These are phyloP conservation scores for Ia io DNA, from an alignment of 2,113 vertebrate species.

Conservation along the genomic window DNA sequence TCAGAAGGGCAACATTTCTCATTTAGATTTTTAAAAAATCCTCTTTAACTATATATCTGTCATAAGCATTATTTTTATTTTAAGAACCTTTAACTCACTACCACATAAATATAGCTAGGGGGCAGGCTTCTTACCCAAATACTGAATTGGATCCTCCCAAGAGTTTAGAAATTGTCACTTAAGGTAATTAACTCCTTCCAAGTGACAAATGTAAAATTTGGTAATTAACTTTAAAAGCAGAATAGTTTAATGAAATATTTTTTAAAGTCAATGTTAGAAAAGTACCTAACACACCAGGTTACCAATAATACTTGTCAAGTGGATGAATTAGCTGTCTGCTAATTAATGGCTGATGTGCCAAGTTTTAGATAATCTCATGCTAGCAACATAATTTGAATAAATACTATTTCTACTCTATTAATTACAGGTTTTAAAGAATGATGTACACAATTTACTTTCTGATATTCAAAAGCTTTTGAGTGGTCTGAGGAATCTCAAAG, in stretches of 20 bases:
- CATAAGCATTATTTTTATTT: neutral
- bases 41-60: neutral
- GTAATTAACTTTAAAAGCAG: slow-evolving; percentile 33
- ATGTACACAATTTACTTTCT: neutral
- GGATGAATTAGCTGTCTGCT: neutral
- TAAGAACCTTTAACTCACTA: neutral
- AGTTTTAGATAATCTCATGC: neutral
- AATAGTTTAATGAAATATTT: slow-evolving; percentile 32
- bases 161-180: neutral
- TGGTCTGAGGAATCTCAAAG: neutral
- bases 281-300: neutral
- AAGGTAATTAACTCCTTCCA: slow-evolving; percentile 6
- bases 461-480: slow-evolving; percentile 17
- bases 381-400: neutral
- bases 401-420: neutral
- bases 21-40: slow-evolving; percentile 11
- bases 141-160: neutral
- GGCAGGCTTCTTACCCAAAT: neutral
- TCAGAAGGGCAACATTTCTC: neutral
- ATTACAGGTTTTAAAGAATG: neutral
- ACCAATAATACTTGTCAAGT: neutral
- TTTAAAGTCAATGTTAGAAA: neutral
- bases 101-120: neutral
- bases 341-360: neutral
- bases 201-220: neutral